These are phyloP conservation scores for Drosophila azteca DNA, from an alignment of 1,140 invertebrate species.

Conservation along the genomic window DNA sequence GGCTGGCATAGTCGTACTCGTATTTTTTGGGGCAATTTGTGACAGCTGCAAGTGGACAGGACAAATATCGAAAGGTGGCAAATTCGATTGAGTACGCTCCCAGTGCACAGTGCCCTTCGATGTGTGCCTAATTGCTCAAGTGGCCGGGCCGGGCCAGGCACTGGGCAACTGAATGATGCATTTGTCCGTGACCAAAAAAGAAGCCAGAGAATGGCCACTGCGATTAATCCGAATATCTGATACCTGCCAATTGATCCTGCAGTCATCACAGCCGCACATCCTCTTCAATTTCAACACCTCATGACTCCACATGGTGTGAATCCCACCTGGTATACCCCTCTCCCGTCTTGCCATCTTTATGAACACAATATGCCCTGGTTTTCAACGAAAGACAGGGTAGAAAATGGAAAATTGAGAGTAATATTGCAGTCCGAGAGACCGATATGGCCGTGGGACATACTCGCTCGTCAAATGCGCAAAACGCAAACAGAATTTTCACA, in stretches of 20 bases:
- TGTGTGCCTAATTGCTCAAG: slow-evolving; percentile 54
- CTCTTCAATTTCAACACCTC: no score
- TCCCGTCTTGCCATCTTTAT: no score
- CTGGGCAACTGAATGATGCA: slow-evolving; percentile 29
- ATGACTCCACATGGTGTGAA: no score
- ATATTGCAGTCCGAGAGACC: slow-evolving; percentile 8
- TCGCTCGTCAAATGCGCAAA: slow-evolving; percentile 40
- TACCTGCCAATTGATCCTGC: no score
- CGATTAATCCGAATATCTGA: no score
- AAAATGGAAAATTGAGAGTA: slow-evolving; percentile 12
- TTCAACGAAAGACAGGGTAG: no score
- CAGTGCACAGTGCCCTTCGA: not conserved
- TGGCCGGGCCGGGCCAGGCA: slow-evolving; percentile 2
- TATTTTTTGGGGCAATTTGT: slow-evolving; percentile 29
- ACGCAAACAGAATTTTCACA: slow-evolving; percentile 22
- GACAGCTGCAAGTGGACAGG: slow-evolving; percentile 30
- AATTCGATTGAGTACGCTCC: slow-evolving; percentile 19
- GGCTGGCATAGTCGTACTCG: slow-evolving; percentile 26
- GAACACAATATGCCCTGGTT: no score
- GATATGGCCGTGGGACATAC: not conserved
- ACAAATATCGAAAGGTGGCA: slow-evolving; percentile 27
- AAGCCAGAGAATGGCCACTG: no score
- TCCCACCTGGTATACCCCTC: no score
- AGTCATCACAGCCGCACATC: no score
- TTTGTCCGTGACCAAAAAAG: not conserved